These are phyloP conservation scores for Formica selysi DNA, from an alignment of 1,140 invertebrate species.

Conservation along the genomic window DNA sequence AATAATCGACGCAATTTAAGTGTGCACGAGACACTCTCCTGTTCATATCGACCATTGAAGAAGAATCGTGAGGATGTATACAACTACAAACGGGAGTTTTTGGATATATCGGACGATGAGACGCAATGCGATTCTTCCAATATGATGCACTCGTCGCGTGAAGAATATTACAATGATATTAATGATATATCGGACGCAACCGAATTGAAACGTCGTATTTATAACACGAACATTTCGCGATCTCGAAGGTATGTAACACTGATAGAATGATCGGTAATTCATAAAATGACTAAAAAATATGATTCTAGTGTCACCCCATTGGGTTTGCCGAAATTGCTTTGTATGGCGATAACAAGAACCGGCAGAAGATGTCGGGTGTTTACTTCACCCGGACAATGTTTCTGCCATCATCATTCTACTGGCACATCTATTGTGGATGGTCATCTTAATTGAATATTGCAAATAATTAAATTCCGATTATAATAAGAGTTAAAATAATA, in stretches of 20 bases:
- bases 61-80: conserved; percentile 74
- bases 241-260: conserved; percentile 70
- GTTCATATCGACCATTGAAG: conserved; percentile 79
- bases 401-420: conserved; percentile 72
- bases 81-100: conserved; percentile 42
- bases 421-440: conserved; percentile 66
- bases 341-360: conserved; percentile 73
- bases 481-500: background rate
- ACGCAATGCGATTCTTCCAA: conserved; percentile 65
- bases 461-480: background rate
- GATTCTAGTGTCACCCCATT: conserved; percentile 34
- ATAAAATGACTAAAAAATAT: background rate
- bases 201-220: conserved; percentile 59
- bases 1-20: conserved; percentile 61
- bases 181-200: conserved; percentile 54
- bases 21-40: conserved; percentile 80
- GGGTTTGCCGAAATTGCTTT: conserved; percentile 48
- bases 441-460: background rate
- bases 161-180: conserved; percentile 4
- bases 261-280: background rate
- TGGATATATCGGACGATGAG: conserved; percentile 72
- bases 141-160: too few species aligned
- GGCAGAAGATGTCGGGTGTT: conserved; percentile 76
- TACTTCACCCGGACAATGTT: conserved; percentile 64
- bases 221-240: background rate